Conservation (phyloP, 2,113 vertebrate genomes). For the Chaetodon trifascialis region DNA sequence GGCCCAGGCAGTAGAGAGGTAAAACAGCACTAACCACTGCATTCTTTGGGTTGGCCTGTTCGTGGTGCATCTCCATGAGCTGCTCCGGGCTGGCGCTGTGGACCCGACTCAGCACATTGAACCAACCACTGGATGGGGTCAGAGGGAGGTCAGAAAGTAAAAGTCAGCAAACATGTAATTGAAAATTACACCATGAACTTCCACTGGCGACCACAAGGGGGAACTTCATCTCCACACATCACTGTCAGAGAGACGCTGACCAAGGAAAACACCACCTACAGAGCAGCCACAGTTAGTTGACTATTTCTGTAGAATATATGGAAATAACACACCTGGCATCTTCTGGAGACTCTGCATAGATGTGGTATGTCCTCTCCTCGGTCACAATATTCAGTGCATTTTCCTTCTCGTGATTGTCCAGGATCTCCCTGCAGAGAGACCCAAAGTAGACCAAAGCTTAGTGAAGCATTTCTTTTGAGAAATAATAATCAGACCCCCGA, state of each 20-base stretch:
- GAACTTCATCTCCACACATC: constrained; percentile 58
- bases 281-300: constrained; percentile 56
- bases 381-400: constrained; percentile 94
- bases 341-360: constrained; percentile 93
- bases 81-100: constrained; percentile 90
- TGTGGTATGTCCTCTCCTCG: constrained; percentile 92
- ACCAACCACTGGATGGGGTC: constrained; percentile 88
- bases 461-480: neutral
- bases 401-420: constrained; percentile 96
- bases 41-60: constrained; percentile 96
- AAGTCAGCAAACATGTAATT: constrained; percentile 55
- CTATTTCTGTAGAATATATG: constrained; percentile 40
- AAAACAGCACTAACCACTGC: constrained; percentile 89
- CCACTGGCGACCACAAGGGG: constrained; percentile 67
- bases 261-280: constrained; percentile 15
- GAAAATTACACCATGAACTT: constrained; percentile 45
- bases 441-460: neutral
- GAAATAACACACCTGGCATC: constrained; percentile 89
- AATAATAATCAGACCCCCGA: neutral
- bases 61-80: constrained; percentile 93
- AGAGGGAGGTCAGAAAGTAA: constrained; percentile 64
- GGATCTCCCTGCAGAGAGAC: constrained; percentile 88
- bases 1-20: constrained; percentile 50
- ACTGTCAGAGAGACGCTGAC: neutral
- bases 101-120: constrained; percentile 92